Evolutionary conservation across 2,797 vertebrate genomes (phyloP), one percentile per base, ranked within the genome.

Genomic region (Pipistrellus kuhlii): DNA sequence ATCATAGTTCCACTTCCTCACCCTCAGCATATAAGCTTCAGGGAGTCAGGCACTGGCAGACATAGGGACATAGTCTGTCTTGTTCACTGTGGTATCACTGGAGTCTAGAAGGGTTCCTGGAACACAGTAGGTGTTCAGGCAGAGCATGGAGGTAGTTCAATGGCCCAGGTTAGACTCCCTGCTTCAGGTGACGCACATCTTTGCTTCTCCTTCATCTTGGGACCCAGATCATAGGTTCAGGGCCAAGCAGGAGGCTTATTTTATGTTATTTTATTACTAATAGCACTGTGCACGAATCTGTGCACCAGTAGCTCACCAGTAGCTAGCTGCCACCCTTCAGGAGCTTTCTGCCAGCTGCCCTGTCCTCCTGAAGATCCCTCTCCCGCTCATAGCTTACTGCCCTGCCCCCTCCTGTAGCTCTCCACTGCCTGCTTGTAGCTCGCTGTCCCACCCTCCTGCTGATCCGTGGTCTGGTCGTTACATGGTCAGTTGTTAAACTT

Each of bases 31-130:
- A 0, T 13, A 32, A 76, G 8, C 51, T 23, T 32, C 38, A 32
- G 23, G 30, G 15, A 85, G 38, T 27, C 17, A 30, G 55, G 5
- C 17, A 0, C 12, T 32, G 23, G 35, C 4, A 0, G n/a, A 15
- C 0, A 5, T 15, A 27, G 14, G 0, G n/a, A 15, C 0, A 5
- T 12, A 27, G 14, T 14, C 11, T 51, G 8, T n/a, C n/a, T 76
- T 87, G 21, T 3, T 72, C 20, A 8, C 32, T 15, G 5, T 20
- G 46, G 25, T 53, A 18, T 48, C n/a, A 0, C 2, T 64, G 69
- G 27, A 4, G 11, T 69, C 5, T 15, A 32, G 8, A 55, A 20
- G 0, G 20, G 30, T 17, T 20, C n/a, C 46, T 17, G 44, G 41
- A 25, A 41, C 13, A 46, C 3, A 85, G 57, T 8, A 69, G 72